Evolutionary conservation across 2,113 vertebrate genomes (phyloP), one percentile per base, ranked within the genome.

Genomic region (Eleginops maclovinus): DNA sequence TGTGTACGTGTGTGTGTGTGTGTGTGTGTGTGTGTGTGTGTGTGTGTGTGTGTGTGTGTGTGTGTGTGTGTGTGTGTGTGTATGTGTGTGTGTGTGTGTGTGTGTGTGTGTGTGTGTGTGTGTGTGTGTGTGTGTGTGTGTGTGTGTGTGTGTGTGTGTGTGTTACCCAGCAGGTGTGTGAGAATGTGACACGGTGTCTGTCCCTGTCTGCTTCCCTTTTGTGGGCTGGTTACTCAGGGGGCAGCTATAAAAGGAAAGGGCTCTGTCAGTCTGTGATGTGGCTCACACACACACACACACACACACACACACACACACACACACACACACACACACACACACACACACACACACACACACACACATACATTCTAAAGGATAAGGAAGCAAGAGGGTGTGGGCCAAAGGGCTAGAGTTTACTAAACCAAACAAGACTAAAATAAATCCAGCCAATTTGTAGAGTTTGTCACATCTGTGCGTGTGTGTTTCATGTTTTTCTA

Each of bases 201-300:
- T 88, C 24, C 58, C 79, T 77, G 75, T 93, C 86, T 81, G 89
- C 85, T 93, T 92, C 87, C 93, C 91, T 94, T 94, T 94, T 93
- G 92, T 92, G 93, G 93, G 77, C 89, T 91, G 91, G 91, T 92
- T 93, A 90, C 89, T 92, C 81, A 63, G 83, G 83, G 92, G 88
- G 87, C 88, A 89, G 82, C 90, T 93, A 94, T 92, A 92, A 94
- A 94, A 91, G 88, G 92, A 94, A 94, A 92, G 89, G 88, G 80
- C 88, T 87, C 90, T 90, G 93, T 94, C 92, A 94, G 91, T 75
- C 86, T 60, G 56, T 90, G 91, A 93, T 94, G 91, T 87, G 92
- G 91, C 63, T 59, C 77, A 46, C 81, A 66, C 55, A 69, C 67
- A 73, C 50, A 68, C 66, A 75, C 68, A 68, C 53, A 60, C 75